These are phyloP conservation scores for Stomatorhinus ivindoensis DNA, from an alignment of 2,113 vertebrate genomes.

Conservation along the genomic window DNA sequence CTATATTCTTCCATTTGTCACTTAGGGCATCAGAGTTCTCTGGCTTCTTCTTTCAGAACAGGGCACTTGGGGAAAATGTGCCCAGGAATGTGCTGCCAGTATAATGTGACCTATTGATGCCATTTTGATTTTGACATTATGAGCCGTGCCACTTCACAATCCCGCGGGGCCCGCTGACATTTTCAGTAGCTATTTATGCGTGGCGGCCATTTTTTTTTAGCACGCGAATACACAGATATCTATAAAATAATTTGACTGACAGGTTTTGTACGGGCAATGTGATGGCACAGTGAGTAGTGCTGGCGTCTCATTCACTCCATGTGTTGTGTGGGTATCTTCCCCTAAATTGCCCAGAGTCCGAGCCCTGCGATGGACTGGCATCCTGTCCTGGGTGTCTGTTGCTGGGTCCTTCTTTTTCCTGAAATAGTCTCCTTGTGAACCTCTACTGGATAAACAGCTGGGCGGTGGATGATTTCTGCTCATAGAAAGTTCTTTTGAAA, in stretches of 20 bases:
- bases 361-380: not conserved
- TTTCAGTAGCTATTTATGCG: not conserved
- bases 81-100: not conserved
- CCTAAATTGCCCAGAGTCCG: not conserved
- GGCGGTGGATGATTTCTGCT: not conserved
- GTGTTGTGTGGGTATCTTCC: not conserved
- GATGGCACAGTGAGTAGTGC: not conserved
- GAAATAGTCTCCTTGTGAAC: not conserved
- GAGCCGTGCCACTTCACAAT: not conserved
- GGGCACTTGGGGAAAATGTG: not conserved
- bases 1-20: not conserved
- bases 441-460: not conserved
- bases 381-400: not conserved
- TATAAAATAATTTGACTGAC: slow-evolving; percentile 1
- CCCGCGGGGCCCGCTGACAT: not conserved
- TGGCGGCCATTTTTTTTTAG: not conserved
- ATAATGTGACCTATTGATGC: slow-evolving; percentile 17
- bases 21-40: not conserved
- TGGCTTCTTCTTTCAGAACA: not conserved
- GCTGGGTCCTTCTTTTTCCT: not conserved
- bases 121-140: slow-evolving; percentile 11
- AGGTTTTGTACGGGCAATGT: not conserved
- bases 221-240: not conserved
- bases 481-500: not conserved
- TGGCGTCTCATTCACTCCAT: not conserved